Conservation (phyloP, 2,797 vertebrate species). For the Scleropages formosus region DNA sequence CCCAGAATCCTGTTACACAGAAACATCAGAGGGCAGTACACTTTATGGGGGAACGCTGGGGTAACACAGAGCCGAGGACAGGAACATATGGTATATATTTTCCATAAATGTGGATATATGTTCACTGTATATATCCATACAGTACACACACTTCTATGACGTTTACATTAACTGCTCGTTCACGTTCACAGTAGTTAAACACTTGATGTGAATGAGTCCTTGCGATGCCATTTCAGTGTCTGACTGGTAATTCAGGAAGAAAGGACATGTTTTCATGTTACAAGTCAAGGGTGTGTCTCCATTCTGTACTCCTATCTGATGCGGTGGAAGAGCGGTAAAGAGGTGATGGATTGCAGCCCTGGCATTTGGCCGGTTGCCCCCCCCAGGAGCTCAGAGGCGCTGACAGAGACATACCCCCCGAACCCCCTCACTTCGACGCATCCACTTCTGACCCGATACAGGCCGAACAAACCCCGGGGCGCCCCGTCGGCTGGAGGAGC, state of each 20-base stretch:
- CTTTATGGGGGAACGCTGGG: background rate
- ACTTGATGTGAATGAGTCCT: too few species aligned
- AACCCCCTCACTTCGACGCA: conserved; percentile 23
- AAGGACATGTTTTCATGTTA: too few species aligned
- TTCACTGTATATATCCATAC: too few species aligned
- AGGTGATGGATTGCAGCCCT: conserved; percentile 39
- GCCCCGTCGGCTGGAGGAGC: conserved; percentile 36
- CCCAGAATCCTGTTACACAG: conserved; percentile 10
- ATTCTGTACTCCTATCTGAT: background rate
- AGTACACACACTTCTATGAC: too few species aligned
- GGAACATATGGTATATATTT: background rate
- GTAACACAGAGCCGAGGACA: background rate
- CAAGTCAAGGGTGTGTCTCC: too few species aligned
- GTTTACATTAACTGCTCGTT: background rate
- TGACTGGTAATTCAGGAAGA: too few species aligned
- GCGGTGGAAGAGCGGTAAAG: conserved; percentile 26
- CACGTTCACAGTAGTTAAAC: background rate
- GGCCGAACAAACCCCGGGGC: conserved; percentile 24
- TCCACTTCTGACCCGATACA: conserved; percentile 38
- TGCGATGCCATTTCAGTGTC: background rate
- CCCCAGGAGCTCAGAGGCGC: conserved; percentile 41
- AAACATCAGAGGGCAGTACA: background rate
- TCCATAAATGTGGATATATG: background rate
- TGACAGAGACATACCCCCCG: conserved; percentile 42
- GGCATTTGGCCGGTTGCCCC: conserved; percentile 33